phyloP scores from a whole-genome alignment of 92 coral and sea anemone genomes.

The Pocillopora meandrina region DNA sequence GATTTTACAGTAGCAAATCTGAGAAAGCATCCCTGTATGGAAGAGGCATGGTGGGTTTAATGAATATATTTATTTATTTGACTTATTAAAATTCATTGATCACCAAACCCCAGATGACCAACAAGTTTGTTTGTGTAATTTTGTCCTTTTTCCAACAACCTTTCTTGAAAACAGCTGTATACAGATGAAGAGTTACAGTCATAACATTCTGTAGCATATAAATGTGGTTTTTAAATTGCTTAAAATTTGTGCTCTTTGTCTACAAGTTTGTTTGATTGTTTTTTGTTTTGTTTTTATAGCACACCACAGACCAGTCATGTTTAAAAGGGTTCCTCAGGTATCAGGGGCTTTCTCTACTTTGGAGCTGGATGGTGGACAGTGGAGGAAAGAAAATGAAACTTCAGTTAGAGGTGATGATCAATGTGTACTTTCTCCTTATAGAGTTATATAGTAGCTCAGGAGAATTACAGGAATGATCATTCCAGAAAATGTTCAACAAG shows the following conservation, averaged over 20 bases:
- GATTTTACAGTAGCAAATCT: no score
- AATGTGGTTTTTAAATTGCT: no score
- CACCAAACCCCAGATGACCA: no score
- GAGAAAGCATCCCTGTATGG: no score
- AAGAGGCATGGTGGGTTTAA: no score
- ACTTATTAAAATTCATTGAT: no score
- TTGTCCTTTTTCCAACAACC: no score
- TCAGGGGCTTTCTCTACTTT: constrained; percentile 92
- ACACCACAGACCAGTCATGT: constrained; percentile 92
- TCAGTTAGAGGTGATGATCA: constrained; percentile 73
- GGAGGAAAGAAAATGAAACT: constrained; percentile 80
- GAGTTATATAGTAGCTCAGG: neutral
- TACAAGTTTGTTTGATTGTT: neutral
- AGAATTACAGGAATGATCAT: neutral
- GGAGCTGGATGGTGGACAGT: constrained; percentile 99
- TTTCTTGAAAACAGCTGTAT: no score
- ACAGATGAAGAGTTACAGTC: no score
- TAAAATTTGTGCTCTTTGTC: neutral
- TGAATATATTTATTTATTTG: no score
- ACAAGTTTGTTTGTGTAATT: no score
- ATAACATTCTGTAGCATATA: no score
- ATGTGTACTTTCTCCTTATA: neutral
- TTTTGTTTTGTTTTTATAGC: constrained; percentile 43
- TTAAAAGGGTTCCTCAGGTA: constrained; percentile 80
- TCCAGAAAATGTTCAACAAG: neutral